phyloP scores from a whole-genome alignment of 23 tunicate genomes.

The Styela plicata region DNA sequence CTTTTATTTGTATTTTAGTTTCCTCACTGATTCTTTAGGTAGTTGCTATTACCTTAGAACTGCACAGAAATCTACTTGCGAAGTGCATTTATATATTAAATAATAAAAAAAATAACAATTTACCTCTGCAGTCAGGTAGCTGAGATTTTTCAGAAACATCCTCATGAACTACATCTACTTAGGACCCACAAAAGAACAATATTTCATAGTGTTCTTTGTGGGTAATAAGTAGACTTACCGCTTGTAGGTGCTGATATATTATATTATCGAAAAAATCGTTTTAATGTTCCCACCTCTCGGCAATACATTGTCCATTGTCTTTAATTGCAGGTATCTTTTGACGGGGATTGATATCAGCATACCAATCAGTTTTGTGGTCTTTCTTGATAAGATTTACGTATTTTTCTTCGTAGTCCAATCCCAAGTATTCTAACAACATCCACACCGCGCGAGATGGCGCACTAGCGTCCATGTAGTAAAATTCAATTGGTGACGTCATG shows the following conservation, averaged over 20 bases:
- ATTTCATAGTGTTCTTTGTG: no score
- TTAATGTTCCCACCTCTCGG: constrained; percentile 12
- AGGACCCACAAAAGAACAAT: no score
- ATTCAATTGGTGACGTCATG: constrained; percentile 4
- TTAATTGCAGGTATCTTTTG: constrained; percentile 25
- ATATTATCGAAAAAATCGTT: constrained; percentile 5
- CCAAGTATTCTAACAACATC: constrained; percentile 11
- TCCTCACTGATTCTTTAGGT: no score
- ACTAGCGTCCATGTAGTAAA: constrained; percentile 18
- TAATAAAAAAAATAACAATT: no score
- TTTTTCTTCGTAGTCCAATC: constrained; percentile 10
- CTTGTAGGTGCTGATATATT: background rate
- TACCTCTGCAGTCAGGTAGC: no score
- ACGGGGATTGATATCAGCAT: constrained; percentile 23
- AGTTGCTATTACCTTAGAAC: no score
- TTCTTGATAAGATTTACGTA: constrained; percentile 14
- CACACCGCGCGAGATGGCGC: constrained; percentile 25
- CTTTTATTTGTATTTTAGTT: no score
- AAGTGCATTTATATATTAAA: no score
- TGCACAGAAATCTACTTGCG: no score
- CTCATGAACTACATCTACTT: no score
- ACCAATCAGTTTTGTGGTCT: constrained; percentile 18
- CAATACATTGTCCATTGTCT: background rate
- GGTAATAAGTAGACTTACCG: background rate
- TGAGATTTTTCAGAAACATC: background rate